A percentile compares a stretch with the other conserved stretches of the same genome.
These are phyloP conservation scores for Ophioninae sp. DNA, from an alignment of 2,888 invertebrate genomes.

Conservation along the genomic window DNA sequence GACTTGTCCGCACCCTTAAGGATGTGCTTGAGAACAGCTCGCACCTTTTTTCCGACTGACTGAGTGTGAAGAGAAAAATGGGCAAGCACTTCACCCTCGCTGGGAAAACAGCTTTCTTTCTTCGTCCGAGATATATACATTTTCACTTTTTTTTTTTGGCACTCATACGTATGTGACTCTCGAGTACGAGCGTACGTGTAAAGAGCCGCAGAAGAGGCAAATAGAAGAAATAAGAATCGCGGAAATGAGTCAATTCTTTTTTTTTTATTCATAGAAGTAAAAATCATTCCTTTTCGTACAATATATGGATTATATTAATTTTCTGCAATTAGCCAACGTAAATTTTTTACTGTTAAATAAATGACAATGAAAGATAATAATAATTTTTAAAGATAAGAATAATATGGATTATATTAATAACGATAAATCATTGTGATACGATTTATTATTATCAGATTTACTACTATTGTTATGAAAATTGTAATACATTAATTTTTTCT, in stretches of 20 bases:
- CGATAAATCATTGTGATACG: too few species aligned
- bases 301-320: neutral
- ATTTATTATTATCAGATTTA: too few species aligned
- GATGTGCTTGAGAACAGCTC: constrained; percentile 1
- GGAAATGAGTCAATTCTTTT: neutral
- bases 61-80: constrained; percentile 21
- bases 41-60: constrained; percentile 2
- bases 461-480: too few species aligned
- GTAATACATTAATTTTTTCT: too few species aligned
- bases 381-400: too few species aligned
- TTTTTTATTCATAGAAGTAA: neutral
- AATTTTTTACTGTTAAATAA: neutral
- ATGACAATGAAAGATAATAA: neutral
- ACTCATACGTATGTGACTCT: neutral
- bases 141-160: constrained; percentile 17
- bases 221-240: neutral
- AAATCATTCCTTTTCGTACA: neutral
- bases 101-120: constrained; percentile 32
- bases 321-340: neutral
- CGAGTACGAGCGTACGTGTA: neutral
- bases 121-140: neutral
- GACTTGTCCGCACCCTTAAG: constrained; percentile 22
- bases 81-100: constrained; percentile 27
- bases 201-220: neutral
- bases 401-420: too few species aligned